phyloP scores from a whole-genome alignment of 2,797 vertebrate species.

The Coregonus suidteri region DNA sequence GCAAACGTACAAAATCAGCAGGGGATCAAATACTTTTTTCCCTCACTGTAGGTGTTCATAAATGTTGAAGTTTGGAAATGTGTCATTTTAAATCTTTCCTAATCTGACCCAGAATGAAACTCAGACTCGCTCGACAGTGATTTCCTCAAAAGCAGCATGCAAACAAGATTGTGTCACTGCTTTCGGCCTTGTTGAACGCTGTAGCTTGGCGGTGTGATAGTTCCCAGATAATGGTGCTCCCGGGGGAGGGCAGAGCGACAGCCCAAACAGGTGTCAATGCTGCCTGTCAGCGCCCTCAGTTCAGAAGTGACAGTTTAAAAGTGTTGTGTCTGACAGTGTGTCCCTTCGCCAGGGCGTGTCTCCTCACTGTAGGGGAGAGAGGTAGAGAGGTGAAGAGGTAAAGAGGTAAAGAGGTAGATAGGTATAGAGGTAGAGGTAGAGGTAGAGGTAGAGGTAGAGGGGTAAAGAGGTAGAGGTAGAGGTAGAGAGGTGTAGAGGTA shows the following conservation, averaged over 20 bases:
- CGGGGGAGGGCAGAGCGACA: not conserved
- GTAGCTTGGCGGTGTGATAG: not conserved
- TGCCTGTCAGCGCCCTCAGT: not conserved
- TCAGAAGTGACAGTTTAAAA: slow-evolving; percentile 2
- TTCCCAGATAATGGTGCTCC: not conserved
- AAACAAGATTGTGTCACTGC: not conserved
- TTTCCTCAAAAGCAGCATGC: not conserved
- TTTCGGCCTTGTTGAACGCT: not conserved
- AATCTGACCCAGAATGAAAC: not conserved
- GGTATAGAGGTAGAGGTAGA: too few species aligned
- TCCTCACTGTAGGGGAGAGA: not conserved
- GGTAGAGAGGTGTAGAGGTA: too few species aligned
- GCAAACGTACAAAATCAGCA: too few species aligned
- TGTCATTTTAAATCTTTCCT: not conserved
- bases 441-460: too few species aligned
- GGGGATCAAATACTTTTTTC: too few species aligned
- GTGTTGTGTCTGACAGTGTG: not conserved
- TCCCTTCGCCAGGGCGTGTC: not conserved
- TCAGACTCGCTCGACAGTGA: not conserved
- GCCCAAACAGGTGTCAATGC: not conserved
- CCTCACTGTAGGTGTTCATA: not conserved
- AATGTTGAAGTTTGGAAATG: not conserved
- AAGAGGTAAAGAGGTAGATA: too few species aligned
- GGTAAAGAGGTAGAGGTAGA: too few species aligned
- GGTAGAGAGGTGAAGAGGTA: too few species aligned